These are phyloP conservation scores for Orthosia incerta DNA, from an alignment of 2,888 invertebrate species.

Conservation along the genomic window DNA sequence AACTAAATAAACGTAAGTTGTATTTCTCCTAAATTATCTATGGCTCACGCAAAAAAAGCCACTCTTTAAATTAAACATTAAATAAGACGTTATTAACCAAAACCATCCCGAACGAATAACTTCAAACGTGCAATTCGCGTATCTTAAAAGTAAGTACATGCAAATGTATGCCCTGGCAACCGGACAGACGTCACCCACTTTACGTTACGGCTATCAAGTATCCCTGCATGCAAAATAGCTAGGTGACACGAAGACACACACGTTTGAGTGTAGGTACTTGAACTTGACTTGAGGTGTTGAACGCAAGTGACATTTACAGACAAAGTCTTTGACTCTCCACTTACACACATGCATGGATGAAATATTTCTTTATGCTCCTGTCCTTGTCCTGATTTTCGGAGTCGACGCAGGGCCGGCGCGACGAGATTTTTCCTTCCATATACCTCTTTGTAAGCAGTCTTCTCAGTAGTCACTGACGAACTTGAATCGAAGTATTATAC, in stretches of 20 bases:
- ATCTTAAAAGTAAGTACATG: constrained; percentile 80
- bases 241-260: constrained; percentile 76
- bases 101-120: constrained; percentile 34
- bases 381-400: not conserved
- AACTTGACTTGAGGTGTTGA: constrained; percentile 83
- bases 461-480: not conserved
- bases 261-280: constrained; percentile 81
- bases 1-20: not conserved
- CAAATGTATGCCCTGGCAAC: constrained; percentile 72
- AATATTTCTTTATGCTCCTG: no score
- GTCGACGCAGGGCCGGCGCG: not conserved
- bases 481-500: not conserved
- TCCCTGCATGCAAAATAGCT: constrained; percentile 69
- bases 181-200: constrained; percentile 78
- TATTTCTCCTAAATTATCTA: not conserved
- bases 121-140: constrained; percentile 69
- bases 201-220: constrained; percentile 66
- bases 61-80: not conserved
- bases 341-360: constrained; percentile 10
- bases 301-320: constrained; percentile 66
- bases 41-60: not conserved
- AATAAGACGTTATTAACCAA: constrained; percentile 16
- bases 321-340: constrained; percentile 56
- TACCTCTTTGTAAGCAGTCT: not conserved
- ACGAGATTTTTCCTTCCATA: not conserved